Percentiles rank a stretch among this genome's conserved stretches.
phyloP scores from a whole-genome alignment of 2,888 invertebrate genomes.

The Drosophila stalkeri region DNA sequence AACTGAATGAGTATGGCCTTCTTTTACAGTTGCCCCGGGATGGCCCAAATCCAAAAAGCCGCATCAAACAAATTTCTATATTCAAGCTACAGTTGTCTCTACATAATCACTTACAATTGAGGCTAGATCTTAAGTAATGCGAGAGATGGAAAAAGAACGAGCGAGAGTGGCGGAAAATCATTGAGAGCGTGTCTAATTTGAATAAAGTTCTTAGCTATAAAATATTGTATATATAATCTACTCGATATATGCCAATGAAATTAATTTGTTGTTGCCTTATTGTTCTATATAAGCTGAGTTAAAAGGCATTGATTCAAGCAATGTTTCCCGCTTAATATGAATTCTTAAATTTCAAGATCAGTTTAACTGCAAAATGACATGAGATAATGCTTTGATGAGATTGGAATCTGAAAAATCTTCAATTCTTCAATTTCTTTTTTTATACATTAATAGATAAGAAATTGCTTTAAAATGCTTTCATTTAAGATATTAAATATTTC shows the following conservation, averaged over 20 bases:
- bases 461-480: too few relatives aligned
- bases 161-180: not conserved
- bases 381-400: not conserved
- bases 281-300: not conserved
- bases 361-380: not conserved
- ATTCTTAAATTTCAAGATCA: not conserved
- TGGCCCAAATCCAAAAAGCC: conserved; percentile 42
- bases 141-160: not conserved
- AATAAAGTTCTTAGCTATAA: not conserved
- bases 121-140: conserved; percentile 2
- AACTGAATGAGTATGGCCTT: conserved; percentile 54
- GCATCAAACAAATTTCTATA: conserved; percentile 14
- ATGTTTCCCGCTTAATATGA: not conserved
- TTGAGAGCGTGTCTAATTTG: conserved; percentile 10
- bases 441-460: not conserved
- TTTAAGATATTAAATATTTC: not conserved
- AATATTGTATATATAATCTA: not conserved
- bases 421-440: too few relatives aligned
- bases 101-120: not conserved
- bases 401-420: too few relatives aligned
- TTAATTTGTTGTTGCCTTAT: not conserved
- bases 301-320: not conserved
- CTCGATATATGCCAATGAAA: not conserved
- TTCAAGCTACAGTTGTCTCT: conserved; percentile 2
- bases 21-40: conserved; percentile 33